phyloP scores from a whole-genome alignment of 2,888 invertebrate genomes.

The Cerastis leucographa region DNA sequence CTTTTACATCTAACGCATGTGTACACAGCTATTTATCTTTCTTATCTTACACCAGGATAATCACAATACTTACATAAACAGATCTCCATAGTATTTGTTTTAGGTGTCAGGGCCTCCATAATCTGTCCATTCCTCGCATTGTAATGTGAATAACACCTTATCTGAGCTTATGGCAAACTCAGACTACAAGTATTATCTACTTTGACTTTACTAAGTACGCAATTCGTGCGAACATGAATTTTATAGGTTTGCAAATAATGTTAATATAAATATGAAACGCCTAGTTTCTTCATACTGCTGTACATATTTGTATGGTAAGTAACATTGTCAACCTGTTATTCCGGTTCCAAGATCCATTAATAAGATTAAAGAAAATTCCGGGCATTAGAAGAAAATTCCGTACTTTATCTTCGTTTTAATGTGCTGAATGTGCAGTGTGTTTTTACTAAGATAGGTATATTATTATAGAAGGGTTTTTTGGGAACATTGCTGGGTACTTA shows the following conservation, averaged over 20 bases:
- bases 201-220: neutral
- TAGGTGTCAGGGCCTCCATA: neutral
- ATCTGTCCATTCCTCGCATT: neutral
- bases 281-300: too few relatives aligned
- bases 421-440: too few relatives aligned
- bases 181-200: too few relatives aligned
- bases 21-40: neutral
- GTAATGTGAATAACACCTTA: neutral
- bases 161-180: neutral
- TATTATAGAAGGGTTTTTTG: too few relatives aligned
- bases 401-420: too few relatives aligned
- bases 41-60: neutral
- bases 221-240: neutral
- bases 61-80: neutral
- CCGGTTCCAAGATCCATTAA: too few relatives aligned
- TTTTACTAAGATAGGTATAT: too few relatives aligned
- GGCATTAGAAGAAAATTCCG: too few relatives aligned
- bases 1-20: neutral
- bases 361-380: too few relatives aligned
- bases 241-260: neutral
- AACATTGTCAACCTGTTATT: too few relatives aligned
- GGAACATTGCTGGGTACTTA: too few relatives aligned
- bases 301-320: too few relatives aligned
- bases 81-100: neutral
- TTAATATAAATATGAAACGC: neutral